phyloP scores from a whole-genome alignment of 2,797 vertebrate species.

The Bradypus variegatus region DNA sequence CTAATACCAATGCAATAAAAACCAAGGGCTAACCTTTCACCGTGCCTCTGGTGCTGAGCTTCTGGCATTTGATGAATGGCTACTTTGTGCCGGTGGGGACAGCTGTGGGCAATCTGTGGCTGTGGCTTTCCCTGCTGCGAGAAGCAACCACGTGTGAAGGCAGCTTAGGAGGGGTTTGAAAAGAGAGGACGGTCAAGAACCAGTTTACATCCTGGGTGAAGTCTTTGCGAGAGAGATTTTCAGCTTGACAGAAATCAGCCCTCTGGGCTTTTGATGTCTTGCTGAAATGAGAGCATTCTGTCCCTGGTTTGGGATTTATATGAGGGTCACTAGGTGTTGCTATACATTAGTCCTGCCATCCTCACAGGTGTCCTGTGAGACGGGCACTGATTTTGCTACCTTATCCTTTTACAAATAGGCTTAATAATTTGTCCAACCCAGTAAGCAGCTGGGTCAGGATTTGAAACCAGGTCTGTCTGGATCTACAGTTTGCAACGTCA shows the following conservation, averaged over 20 bases:
- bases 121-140: constrained; percentile 28
- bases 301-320: neutral
- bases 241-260: neutral
- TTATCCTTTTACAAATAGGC: neutral
- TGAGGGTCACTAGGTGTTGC: neutral
- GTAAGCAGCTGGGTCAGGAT: neutral
- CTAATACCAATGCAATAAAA: constrained; percentile 34
- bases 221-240: constrained; percentile 13
- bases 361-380: rapidly evolving
- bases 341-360: neutral
- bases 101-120: constrained; percentile 72
- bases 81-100: constrained; percentile 68
- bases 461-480: neutral
- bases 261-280: constrained; percentile 28
- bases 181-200: neutral
- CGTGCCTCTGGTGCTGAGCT: constrained; percentile 25
- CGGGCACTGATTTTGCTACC: neutral
- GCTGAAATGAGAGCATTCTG: neutral
- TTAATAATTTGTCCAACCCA: neutral
- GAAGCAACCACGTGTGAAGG: neutral
- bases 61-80: constrained; percentile 66
- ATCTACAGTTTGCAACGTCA: neutral
- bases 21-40: constrained; percentile 21
- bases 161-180: neutral
- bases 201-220: neutral